Conservation (phyloP, 2,888 invertebrate genomes). For the Agriotes lineatus region DNA sequence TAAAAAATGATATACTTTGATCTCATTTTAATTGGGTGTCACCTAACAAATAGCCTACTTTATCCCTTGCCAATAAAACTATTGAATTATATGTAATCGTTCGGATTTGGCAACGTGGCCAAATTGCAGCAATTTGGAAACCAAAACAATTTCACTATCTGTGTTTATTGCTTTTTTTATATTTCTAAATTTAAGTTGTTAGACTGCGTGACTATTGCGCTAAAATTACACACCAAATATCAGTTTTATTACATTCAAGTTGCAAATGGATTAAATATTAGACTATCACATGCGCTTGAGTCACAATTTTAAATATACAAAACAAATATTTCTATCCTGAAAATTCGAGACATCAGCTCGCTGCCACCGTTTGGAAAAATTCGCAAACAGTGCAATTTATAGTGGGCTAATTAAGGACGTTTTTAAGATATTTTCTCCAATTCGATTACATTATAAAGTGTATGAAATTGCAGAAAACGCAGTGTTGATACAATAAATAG, state of each 20-base stretch:
- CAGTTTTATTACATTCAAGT: too few relatives aligned
- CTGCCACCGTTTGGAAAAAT: too few relatives aligned
- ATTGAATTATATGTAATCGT: neutral
- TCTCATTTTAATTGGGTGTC: too few relatives aligned
- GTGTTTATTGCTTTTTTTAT: slow-evolving; percentile 7
- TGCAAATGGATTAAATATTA: neutral
- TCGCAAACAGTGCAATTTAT: neutral
- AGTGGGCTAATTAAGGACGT: neutral
- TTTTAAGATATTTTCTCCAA: slow-evolving; percentile 1
- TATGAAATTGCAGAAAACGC: too few relatives aligned
- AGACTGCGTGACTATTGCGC: neutral
- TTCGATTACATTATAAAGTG: too few relatives aligned
- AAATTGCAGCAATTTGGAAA: neutral
- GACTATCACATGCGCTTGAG: neutral
- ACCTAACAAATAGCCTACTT: too few relatives aligned
- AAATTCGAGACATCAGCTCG: too few relatives aligned
- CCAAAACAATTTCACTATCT: slow-evolving; percentile 13
- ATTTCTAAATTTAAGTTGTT: neutral
- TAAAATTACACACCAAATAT: too few relatives aligned
- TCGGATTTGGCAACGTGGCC: neutral
- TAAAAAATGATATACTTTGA: too few relatives aligned
- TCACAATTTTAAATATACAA: slow-evolving; percentile 4
- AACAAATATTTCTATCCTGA: too few relatives aligned
- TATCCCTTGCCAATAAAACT: neutral
- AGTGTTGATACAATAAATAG: neutral